Conservation (phyloP, 2,797 vertebrate genomes). For the Gouania willdenowi region DNA sequence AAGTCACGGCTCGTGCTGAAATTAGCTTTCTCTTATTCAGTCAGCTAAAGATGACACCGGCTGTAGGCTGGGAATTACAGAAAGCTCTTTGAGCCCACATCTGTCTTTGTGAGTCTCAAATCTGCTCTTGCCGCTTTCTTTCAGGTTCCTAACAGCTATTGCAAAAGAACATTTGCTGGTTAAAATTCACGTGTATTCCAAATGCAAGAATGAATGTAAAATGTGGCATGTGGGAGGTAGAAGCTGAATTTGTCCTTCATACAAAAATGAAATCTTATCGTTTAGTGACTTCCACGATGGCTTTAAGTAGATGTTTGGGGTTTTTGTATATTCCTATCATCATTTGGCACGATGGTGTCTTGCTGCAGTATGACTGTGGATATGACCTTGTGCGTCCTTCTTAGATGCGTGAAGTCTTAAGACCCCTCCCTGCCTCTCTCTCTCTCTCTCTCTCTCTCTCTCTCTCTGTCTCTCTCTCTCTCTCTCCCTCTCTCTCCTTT, state of each 20-base stretch:
- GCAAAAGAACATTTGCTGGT: constrained; percentile 2
- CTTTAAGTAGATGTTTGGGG: constrained; percentile 4
- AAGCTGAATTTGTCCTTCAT: background rate
- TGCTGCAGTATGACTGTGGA: constrained; percentile 42
- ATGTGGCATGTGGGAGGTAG: background rate
- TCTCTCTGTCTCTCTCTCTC: constrained; percentile 11
- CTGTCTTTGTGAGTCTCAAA: constrained; percentile 27
- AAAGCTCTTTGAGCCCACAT: constrained; percentile 12
- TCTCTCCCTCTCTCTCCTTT: too few species aligned
- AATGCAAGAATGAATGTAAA: constrained; percentile 7
- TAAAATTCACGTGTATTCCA: constrained; percentile 12
- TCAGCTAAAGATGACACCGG: constrained; percentile 29
- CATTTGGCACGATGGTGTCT: constrained; percentile 35
- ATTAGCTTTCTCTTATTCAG: constrained; percentile 46
- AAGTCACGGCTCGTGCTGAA: constrained; percentile 27
- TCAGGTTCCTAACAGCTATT: constrained; percentile 14
- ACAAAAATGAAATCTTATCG: background rate
- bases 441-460: constrained; percentile 23
- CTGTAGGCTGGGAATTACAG: constrained; percentile 26
- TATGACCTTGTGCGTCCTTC: constrained; percentile 60
- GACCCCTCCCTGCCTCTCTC: constrained; percentile 13
- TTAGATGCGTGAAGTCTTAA: constrained; percentile 43
- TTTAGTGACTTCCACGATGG: constrained; percentile 13
- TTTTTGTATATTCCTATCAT: constrained; percentile 32
- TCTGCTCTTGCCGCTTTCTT: constrained; percentile 17